Conservation (phyloP, 2,797 vertebrate genomes). For the Silurus aristotelis region DNA sequence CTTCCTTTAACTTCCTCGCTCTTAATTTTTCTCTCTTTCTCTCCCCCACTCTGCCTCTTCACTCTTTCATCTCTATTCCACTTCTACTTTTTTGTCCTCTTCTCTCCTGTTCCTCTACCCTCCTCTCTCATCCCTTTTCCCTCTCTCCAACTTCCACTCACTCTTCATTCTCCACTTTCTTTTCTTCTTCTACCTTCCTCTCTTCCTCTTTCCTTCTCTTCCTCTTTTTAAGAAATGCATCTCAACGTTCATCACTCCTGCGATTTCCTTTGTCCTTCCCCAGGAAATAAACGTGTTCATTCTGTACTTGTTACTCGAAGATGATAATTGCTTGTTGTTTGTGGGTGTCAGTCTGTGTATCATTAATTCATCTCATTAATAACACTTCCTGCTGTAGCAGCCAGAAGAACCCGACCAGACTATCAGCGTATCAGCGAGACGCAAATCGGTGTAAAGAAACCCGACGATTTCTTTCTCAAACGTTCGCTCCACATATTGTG, state of each 20-base stretch:
- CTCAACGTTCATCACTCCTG: background rate
- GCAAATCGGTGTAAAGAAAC: slow-evolving; percentile 5
- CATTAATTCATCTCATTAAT: slow-evolving; percentile 25
- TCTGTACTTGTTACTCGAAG: background rate
- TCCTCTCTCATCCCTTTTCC: too few relatives aligned
- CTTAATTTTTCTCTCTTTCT: background rate
- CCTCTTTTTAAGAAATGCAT: background rate
- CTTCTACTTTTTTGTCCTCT: too few relatives aligned
- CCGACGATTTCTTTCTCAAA: background rate
- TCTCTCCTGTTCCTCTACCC: too few relatives aligned
- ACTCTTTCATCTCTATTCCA: too few relatives aligned
- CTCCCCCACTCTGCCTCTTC: background rate
- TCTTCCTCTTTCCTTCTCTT: background rate
- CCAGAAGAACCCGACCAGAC: background rate
- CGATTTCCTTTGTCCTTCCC: background rate
- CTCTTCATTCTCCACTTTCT: background rate
- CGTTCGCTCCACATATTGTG: background rate
- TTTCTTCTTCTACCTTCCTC: background rate
- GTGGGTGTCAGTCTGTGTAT: slow-evolving; percentile 22
- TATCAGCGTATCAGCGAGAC: slow-evolving; percentile 11
- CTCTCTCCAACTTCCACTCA: background rate
- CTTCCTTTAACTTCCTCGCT: background rate
- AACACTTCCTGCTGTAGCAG: slow-evolving; percentile 11
- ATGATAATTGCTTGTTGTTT: slow-evolving; percentile 24
- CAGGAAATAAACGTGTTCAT: background rate